Evolutionary conservation across 2,888 invertebrate genomes (phyloP), one percentile per base, ranked within the genome.

Genomic region (Itoplectis maculator): DNA sequence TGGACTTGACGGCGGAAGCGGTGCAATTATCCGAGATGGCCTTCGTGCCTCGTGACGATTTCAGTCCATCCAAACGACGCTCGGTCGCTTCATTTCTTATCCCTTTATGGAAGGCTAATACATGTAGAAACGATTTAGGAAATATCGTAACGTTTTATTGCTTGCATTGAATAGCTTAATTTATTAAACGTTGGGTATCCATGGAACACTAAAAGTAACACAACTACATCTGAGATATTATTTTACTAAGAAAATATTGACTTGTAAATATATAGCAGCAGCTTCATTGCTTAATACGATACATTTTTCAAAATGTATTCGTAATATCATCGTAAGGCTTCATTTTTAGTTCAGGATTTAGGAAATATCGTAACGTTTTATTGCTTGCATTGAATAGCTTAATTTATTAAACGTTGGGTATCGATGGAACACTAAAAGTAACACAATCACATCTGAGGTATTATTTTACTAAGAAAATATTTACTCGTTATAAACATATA

Each of bases 1-100:
- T 20, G 6, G 13, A 70, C 35, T 42, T 79, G 15, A 66, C 73
- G 20, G 37, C 29, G 29, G 42, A 42, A 37, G 23, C 49, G 11
- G 79, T 81, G 79, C 79, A 86, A 89, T 89, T 85, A 87, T 87
- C 82, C 81, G 82, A 85, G 83, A 88, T 80, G 88, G 87, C 86
- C 84, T 89, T 89, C 89, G 88, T 89, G 89, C 69, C 77, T 76
- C 72, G 56, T 85, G 87, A 87, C 89, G 84, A 77, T 89, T 87
- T 89, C 78, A 83, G 75, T 78, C 79, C 79, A 59, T 66, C 59
- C 45, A 56, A 84, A 72, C 56, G 73, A 68, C 66, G 47, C 37
- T 81, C 69, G 37, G 18, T 49, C 56, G n/a, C 11, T 65, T 73
- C 68, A 73, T 81, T 73, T 68, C 61, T 47, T 29, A 37, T 35